phyloP scores from a whole-genome alignment of 2,888 invertebrate genomes.

The Ectemnius lituratus region DNA sequence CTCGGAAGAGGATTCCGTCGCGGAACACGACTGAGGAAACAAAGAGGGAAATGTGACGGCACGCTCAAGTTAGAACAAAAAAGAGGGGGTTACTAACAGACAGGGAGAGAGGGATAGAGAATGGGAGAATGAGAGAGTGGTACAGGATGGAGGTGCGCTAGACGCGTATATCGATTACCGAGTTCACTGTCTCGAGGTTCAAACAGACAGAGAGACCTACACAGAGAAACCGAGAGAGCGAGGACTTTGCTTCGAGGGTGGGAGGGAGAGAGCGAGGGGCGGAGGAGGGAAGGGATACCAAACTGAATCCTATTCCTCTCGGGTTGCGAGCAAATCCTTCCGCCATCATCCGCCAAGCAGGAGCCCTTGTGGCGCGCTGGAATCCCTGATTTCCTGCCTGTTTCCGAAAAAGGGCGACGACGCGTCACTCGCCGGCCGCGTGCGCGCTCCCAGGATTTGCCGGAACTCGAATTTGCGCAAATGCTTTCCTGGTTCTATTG shows the following conservation, averaged over 20 bases:
- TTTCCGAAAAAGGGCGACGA: slow-evolving; percentile 53
- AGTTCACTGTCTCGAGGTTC: slow-evolving; percentile 52
- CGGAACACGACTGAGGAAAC: slow-evolving; percentile 55
- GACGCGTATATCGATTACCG: slow-evolving; percentile 66
- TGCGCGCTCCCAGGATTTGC: slow-evolving; percentile 38
- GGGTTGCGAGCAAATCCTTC: slow-evolving; percentile 64
- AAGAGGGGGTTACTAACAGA: slow-evolving; percentile 7
- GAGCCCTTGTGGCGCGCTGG: slow-evolving; percentile 31
- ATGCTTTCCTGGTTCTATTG: slow-evolving; percentile 23
- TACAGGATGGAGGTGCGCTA: slow-evolving; percentile 35
- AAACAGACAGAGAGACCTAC: slow-evolving; percentile 18
- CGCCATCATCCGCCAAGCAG: slow-evolving; percentile 45
- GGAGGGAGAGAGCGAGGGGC: background rate
- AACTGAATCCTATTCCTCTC: slow-evolving; percentile 60
- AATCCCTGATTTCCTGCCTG: slow-evolving; percentile 54
- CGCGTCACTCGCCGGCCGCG: slow-evolving; percentile 12
- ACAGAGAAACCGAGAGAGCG: too few species aligned
- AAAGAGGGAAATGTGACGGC: slow-evolving; percentile 55
- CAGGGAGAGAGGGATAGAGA: slow-evolving; percentile 24
- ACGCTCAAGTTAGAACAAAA: slow-evolving; percentile 40
- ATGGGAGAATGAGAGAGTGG: slow-evolving; percentile 8
- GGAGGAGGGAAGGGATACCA: slow-evolving; percentile 39
- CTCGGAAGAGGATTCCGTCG: slow-evolving; percentile 54
- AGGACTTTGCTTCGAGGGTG: too few species aligned
- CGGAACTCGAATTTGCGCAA: slow-evolving; percentile 29